Evolutionary conservation across 2,797 vertebrate genomes (phyloP).

Genomic region (Aplochiton taeniatus): DNA sequence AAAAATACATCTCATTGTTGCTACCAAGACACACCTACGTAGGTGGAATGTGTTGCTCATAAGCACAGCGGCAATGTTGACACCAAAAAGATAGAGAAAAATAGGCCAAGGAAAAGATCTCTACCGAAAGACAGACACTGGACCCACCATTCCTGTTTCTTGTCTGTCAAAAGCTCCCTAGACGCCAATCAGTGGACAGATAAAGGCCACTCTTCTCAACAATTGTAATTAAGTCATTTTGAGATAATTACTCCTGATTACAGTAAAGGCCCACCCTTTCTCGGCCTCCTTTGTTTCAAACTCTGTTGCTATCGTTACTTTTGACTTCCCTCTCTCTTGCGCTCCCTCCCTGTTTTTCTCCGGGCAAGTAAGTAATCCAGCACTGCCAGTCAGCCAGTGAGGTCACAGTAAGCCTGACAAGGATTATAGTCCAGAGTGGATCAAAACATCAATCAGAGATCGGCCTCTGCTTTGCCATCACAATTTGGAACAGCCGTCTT

Average conservation of each 20-base stretch:
- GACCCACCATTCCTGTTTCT: no score
- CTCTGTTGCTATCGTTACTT: not conserved
- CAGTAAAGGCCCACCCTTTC: not conserved
- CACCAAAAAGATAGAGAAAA: no score
- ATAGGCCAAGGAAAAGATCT: no score
- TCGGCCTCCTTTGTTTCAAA: no score
- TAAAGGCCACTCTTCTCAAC: not conserved
- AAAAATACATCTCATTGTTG: no score
- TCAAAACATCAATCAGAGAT: constrained; percentile 32
- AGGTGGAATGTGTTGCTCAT: no score
- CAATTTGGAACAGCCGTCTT: not conserved
- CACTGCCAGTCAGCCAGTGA: not conserved
- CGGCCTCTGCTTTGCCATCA: not conserved
- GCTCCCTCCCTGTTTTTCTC: not conserved
- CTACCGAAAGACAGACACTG: no score
- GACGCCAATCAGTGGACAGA: constrained; percentile 1
- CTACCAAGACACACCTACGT: no score
- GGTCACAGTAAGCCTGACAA: constrained; percentile 19
- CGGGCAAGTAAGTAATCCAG: not conserved
- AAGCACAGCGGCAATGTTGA: no score
- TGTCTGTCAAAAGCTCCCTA: not conserved
- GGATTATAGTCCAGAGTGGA: constrained; percentile 39
- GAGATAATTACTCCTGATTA: not conserved
- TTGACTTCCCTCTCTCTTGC: not conserved
- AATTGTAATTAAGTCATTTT: not conserved